Evolutionary conservation across 1,140 invertebrate genomes (phyloP).

Genomic region (Lucilia sericata): DNA sequence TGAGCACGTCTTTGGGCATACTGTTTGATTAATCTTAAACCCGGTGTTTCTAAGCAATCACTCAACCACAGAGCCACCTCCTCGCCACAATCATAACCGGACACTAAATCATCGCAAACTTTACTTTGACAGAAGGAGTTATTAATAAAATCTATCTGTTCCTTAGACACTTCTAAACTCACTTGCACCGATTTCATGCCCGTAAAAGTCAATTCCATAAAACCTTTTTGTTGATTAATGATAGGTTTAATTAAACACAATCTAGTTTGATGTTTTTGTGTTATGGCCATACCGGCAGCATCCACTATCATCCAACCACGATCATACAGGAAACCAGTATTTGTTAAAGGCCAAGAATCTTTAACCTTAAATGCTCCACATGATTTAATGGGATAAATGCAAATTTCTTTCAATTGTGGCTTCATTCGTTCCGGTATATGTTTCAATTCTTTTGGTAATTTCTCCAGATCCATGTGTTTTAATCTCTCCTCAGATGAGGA

Average conservation of each 20-base stretch:
- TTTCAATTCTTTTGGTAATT: constrained; percentile 53
- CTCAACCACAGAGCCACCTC: constrained; percentile 83
- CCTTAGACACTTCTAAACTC: constrained; percentile 68
- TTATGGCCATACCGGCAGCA: constrained; percentile 81
- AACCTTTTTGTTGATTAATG: constrained; percentile 74
- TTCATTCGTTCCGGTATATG: constrained; percentile 51
- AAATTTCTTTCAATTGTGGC: constrained; percentile 73
- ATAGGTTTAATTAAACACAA: constrained; percentile 85
- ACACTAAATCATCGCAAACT: constrained; percentile 86
- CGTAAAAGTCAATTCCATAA: constrained; percentile 75
- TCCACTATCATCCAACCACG: constrained; percentile 93
- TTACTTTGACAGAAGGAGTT: constrained; percentile 77
- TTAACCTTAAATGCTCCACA: constrained; percentile 82
- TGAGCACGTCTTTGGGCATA: constrained; percentile 65
- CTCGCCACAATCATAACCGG: constrained; percentile 86
- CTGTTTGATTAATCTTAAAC: constrained; percentile 79
- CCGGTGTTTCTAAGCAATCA: constrained; percentile 74
- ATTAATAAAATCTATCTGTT: constrained; percentile 47
- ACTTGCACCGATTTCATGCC: constrained; percentile 35
- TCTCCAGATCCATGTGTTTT: constrained; percentile 51
- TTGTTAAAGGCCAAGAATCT: constrained; percentile 78
- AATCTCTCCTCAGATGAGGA: constrained; percentile 50
- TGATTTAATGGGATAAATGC: constrained; percentile 94
- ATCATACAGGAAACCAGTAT: constrained; percentile 86
- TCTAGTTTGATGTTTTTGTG: constrained; percentile 86